These are phyloP conservation scores for Dryoscopus gambensis DNA, from an alignment of 2,113 vertebrate species.

Conservation along the genomic window DNA sequence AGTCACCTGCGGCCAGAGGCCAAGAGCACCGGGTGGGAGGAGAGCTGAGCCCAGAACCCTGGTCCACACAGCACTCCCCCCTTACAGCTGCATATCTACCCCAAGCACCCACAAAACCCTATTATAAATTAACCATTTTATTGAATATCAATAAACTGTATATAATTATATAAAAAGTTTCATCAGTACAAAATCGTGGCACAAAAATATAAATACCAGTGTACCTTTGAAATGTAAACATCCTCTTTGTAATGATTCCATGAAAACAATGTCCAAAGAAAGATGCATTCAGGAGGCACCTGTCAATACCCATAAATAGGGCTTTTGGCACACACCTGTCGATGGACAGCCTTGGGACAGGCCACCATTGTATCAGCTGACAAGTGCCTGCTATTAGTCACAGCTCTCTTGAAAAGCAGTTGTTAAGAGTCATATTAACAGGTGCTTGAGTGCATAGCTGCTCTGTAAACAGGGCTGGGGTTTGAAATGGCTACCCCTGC, in stretches of 20 bases:
- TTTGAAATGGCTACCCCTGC: conserved; percentile 69
- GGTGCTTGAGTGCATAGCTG: conserved; percentile 74
- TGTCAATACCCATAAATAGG: conserved; percentile 76
- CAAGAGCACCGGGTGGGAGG: fast-evolving
- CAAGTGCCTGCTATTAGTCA: conserved; percentile 77
- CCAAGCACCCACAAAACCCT: neutral
- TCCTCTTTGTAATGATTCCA: conserved; percentile 71
- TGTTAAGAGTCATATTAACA: conserved; percentile 79
- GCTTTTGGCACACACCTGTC: conserved; percentile 71
- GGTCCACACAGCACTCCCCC: fast-evolving
- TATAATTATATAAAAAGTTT: conserved; percentile 81
- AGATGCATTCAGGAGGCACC: conserved; percentile 75
- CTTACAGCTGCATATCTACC: fast-evolving
- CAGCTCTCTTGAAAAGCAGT: conserved; percentile 74
- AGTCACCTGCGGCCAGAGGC: neutral
- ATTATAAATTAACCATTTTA: conserved; percentile 82
- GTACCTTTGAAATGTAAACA: conserved; percentile 89
- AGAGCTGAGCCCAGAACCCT: fast-evolving
- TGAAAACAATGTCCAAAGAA: conserved; percentile 72
- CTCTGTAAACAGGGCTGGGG: conserved; percentile 74
- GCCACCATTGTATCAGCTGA: conserved; percentile 71
- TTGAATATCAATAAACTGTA: conserved; percentile 85
- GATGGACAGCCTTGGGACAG: conserved; percentile 60
- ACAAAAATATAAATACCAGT: conserved; percentile 87
- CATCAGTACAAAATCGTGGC: conserved; percentile 80